Evolutionary conservation across 2,113 vertebrate species (phyloP).

Genomic region (Ammodytes marinus): DNA sequence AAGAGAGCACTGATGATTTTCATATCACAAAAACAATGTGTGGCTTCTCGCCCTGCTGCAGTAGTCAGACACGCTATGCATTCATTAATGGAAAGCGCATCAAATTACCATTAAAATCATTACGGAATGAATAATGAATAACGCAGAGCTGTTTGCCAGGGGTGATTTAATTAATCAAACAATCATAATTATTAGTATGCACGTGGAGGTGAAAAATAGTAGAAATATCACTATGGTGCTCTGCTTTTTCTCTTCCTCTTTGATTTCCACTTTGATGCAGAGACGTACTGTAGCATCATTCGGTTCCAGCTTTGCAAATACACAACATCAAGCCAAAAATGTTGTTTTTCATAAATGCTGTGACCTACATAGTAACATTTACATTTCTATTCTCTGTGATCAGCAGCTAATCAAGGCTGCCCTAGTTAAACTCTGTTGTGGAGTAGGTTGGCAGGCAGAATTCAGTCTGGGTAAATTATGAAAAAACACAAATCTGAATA

Average conservation of each 20-base stretch:
- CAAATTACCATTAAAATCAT: slow-evolving; percentile 74
- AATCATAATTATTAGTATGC: slow-evolving; percentile 71
- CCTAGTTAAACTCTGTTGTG: slow-evolving; percentile 87
- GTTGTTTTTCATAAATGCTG: slow-evolving; percentile 63
- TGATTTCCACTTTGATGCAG: slow-evolving; percentile 51
- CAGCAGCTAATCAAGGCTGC: slow-evolving; percentile 75
- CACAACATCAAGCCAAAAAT: slow-evolving; percentile 42
- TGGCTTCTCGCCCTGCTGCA: slow-evolving; percentile 2
- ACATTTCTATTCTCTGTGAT: slow-evolving; percentile 71
- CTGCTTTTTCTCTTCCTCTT: slow-evolving; percentile 27
- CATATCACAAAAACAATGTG: background rate
- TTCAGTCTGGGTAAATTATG: background rate
- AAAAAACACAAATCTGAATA: background rate
- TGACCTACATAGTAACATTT: slow-evolving; percentile 81
- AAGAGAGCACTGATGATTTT: slow-evolving; percentile 15
- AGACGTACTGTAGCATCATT: slow-evolving; percentile 2
- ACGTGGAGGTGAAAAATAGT: slow-evolving; percentile 49
- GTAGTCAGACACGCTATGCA: slow-evolving; percentile 22
- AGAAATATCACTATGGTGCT: slow-evolving; percentile 23
- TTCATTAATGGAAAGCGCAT: slow-evolving; percentile 60
- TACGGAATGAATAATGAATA: slow-evolving; percentile 83
- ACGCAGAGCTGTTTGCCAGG: slow-evolving; percentile 73
- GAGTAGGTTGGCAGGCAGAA: slow-evolving; percentile 29
- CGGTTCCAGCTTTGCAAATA: slow-evolving; percentile 41
- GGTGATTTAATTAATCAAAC: slow-evolving; percentile 83